Base-by-base conservation (phyloP, 2,888 invertebrate species). In the Arctia plantaginis region DNA sequence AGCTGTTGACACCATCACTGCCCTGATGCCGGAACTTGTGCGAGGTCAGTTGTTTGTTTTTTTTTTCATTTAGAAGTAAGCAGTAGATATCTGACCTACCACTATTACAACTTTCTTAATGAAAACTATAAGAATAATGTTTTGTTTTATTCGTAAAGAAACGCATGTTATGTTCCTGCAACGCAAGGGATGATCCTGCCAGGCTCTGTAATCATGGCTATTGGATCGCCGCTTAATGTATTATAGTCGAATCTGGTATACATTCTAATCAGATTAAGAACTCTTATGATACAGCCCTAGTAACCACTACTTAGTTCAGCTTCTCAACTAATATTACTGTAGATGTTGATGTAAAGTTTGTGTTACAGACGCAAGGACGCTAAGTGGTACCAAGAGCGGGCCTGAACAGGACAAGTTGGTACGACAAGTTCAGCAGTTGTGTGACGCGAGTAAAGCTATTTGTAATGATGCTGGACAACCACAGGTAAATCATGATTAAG, bases 1-100 rank as follows among this genome's bases (percentile, higher is more conserved):
- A 35, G 80, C 85, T 8, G 74, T 87, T 6, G 71, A 78, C 10
- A 75, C 76, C 8, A 85, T 90, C 47, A 73, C 85, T n/a, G 79
- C 80, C 13, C 27, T 87, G 35, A 77, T 86, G 74, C 86, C 88
- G 8, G 79, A 77, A 23, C 73, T 89, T 51, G 78, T 89, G 3
- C 44, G 69, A 66, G 76, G 76, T 77, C 12, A 69, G 72, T 66
- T n/a, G 12, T 66, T 41, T 6, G 12, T 64, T 0, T 18, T 6
- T 15, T 30, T 15, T 13, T 10, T 27, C 15, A 3, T 15, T 30
- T 27, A 15, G 12, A 30, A 62, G 18, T 30, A 62, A 30, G 30
- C 1, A 30, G 4, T 55, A n/a, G 55, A 27, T 3, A 13, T 18
- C 20, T 47, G 47, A 47, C 15, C 1, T 20, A 47, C 13, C 3